Base-by-base conservation (phyloP, 1,140 invertebrate species). In the Bombus turneri region DNA sequence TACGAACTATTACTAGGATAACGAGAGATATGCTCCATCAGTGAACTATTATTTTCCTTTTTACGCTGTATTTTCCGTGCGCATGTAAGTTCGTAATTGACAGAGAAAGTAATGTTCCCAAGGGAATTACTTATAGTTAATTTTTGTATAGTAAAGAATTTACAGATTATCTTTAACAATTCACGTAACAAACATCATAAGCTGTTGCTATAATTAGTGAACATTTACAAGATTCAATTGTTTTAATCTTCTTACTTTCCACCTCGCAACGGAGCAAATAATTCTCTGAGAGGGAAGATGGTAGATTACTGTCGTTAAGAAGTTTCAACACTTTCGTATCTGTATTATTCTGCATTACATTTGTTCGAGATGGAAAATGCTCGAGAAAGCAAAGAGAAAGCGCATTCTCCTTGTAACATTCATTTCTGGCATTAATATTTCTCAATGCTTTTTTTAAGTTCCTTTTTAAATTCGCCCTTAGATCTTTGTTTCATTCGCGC, bases 21-120 rank as follows among this genome's bases (percentile, higher is more conserved):
- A 15, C 25, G 37, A 28, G 5, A 41, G 13, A 25, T n/a, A n/a
- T 9, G 69, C 25, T 18, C 1, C 25, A 15, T n/a, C 12, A 8
- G 15, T 9, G 13, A 69, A 39, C 34, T 12, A 15, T 66, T 37
- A 64, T 71, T 6, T 71, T 6, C 25, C 1, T 39, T 39, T 66
- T 15, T 71, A 13, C 12, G 6, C 8, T 66, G 15, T 47, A 47
- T 47, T 47, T 47, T 5, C 15, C 15, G 13, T 18, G 4, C 15
- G 2, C 28, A 9, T 6, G 5, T 22, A 22, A 6, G 6, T 53
- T 69, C 3, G 4, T 39, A 39, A 5, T 69, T 1, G 37, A 69
- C 37, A 4, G 9, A 9, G 2, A 9, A 15, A 10, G 1, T 1
- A 25, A 22, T 1, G 8, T 34, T 10, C 5, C 1, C 1, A 34